Evolutionary conservation across 1,140 invertebrate genomes (phyloP).

Genomic region (Cydia splendana): DNA sequence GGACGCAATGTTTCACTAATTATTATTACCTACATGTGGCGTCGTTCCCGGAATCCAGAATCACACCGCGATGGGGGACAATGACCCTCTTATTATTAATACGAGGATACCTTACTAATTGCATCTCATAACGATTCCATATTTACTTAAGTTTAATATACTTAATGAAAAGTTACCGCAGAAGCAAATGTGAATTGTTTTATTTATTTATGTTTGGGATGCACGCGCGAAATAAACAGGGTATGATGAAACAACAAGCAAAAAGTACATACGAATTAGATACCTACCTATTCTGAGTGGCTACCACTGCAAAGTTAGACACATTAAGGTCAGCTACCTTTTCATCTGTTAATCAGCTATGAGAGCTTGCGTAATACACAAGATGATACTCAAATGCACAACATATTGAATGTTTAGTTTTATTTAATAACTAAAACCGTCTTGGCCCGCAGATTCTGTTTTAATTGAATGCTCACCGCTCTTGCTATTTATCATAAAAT

Average conservation of each 20-base stretch:
- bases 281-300: too few species aligned
- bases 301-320: too few species aligned
- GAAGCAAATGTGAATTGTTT: neutral
- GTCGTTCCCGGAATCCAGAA: constrained; percentile 14
- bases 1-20: neutral
- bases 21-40: constrained; percentile 15
- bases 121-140: neutral
- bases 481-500: constrained; percentile 25
- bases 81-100: neutral
- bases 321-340: too few species aligned
- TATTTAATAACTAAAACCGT: neutral
- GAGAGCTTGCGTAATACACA: neutral
- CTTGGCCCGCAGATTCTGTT: neutral
- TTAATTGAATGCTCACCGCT: constrained; percentile 27
- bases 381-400: neutral
- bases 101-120: neutral
- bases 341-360: neutral
- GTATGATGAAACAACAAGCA: too few species aligned
- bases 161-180: neutral
- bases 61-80: neutral
- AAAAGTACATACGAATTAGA: too few species aligned
- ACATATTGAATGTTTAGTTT: neutral
- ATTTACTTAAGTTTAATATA: neutral
- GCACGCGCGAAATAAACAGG: too few species aligned
- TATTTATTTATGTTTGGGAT: too few species aligned